Conservation (phyloP, 1,140 invertebrate genomes). For the Sycobia sp. region DNA sequence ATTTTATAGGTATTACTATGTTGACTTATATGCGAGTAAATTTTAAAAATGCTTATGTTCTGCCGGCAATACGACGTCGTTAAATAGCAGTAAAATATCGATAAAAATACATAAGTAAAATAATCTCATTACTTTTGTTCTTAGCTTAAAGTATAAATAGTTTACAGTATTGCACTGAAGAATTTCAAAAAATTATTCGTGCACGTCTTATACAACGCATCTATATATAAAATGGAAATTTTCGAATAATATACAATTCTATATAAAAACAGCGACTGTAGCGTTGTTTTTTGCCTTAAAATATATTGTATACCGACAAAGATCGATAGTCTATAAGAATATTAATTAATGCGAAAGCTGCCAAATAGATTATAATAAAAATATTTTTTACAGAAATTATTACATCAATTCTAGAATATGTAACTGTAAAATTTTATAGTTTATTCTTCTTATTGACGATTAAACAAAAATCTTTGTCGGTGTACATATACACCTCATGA, state of each 20-base stretch:
- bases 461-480: too few relatives aligned
- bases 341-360: too few relatives aligned
- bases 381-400: neutral
- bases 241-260: constrained; percentile 11
- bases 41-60: constrained; percentile 9
- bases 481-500: too few relatives aligned
- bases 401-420: neutral
- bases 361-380: too few relatives aligned
- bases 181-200: constrained; percentile 28
- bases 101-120: constrained; percentile 29
- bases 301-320: too few relatives aligned
- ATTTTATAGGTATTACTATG: too few relatives aligned
- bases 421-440: too few relatives aligned
- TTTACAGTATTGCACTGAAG: constrained; percentile 23
- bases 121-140: constrained; percentile 29
- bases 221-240: constrained; percentile 24
- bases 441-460: too few relatives aligned
- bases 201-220: constrained; percentile 5
- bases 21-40: constrained; percentile 1
- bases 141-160: constrained; percentile 29
- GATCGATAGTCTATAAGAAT: too few relatives aligned
- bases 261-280: constrained; percentile 13
- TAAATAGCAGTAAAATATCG: constrained; percentile 20
- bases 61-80: constrained; percentile 14
- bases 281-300: too few relatives aligned